Conservation (phyloP, 1,140 invertebrate species). For the Episyrphus balteatus region DNA sequence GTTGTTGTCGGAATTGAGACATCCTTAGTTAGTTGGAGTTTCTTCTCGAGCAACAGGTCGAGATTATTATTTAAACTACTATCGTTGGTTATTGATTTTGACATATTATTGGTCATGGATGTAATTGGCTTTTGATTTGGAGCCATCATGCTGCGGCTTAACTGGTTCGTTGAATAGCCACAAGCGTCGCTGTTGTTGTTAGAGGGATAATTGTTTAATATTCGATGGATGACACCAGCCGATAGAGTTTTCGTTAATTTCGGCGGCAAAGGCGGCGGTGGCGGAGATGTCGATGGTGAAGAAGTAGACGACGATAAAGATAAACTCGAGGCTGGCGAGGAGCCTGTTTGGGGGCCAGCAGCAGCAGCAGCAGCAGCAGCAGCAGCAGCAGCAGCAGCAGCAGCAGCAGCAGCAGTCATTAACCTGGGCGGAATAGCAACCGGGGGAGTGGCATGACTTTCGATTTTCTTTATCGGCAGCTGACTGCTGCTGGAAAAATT, state of each 20-base stretch:
- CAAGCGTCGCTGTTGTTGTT: too few species aligned
- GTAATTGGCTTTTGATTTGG: too few species aligned
- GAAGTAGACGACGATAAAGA: slow-evolving; percentile 27
- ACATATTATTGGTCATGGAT: too few species aligned
- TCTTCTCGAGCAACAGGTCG: too few species aligned
- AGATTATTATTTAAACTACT: neutral
- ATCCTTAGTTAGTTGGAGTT: neutral
- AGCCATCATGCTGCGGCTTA: too few species aligned
- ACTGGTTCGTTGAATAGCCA: too few species aligned
- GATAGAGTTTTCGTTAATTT: slow-evolving; percentile 6
- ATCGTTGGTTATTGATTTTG: neutral
- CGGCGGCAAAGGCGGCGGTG: slow-evolving; percentile 25
- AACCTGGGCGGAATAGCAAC: slow-evolving; percentile 13
- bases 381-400: neutral
- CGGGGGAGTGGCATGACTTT: too few species aligned
- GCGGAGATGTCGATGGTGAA: slow-evolving; percentile 20
- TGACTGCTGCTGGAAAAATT: slow-evolving; percentile 13
- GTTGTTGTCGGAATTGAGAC: slow-evolving; percentile 7
- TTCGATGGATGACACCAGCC: too few species aligned
- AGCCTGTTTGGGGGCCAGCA: slow-evolving; percentile 15
- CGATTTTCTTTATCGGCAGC: slow-evolving; percentile 3
- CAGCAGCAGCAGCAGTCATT: too few species aligned
- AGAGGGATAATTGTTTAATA: too few species aligned
- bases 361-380: neutral
- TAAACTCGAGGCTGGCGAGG: slow-evolving; percentile 24